A percentile compares a stretch with the other conserved stretches of the same genome.
Evolutionary conservation across 2,113 vertebrate genomes (phyloP).

Genomic region (Micronycteris hirsuta): DNA sequence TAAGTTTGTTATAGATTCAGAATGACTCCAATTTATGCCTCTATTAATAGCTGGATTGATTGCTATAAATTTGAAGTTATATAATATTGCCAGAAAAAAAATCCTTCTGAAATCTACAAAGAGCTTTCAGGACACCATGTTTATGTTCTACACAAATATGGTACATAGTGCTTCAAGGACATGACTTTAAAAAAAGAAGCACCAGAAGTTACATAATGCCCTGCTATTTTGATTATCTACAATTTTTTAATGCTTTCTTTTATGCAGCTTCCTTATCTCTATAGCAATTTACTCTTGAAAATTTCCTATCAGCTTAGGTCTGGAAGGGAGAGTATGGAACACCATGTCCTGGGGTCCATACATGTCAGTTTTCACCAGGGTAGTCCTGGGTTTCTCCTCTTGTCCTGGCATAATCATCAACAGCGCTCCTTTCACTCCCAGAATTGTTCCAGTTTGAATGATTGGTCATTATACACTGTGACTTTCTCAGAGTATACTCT

Average conservation of each 20-base stretch:
- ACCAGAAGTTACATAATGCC: not conserved
- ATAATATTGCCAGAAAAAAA: not conserved
- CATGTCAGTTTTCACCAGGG: not conserved
- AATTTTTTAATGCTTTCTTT: not conserved
- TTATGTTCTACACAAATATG: not conserved
- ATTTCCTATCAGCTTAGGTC: not conserved
- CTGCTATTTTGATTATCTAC: not conserved
- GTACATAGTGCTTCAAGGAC: not conserved
- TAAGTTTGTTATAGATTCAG: not conserved
- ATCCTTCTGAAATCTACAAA: not conserved
- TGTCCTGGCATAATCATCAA: not conserved
- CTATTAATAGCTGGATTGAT: not conserved
- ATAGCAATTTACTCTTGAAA: not conserved
- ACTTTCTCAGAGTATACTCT: not conserved
- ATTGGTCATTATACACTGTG: not conserved
- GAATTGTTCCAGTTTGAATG: not conserved
- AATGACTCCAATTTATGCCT: not conserved
- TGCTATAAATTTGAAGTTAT: not conserved
- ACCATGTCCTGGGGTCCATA: fast-evolving
- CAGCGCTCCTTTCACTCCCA: not conserved
- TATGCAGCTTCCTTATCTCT: not conserved
- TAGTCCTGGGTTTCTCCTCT: not conserved
- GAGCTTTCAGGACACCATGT: not conserved
- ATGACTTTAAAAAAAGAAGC: not conserved
- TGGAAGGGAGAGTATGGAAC: not conserved